Percentiles rank a stretch among this genome's conserved stretches.
Evolutionary conservation across 2,888 invertebrate species (phyloP).

Genomic region (Mythimna vitellina): DNA sequence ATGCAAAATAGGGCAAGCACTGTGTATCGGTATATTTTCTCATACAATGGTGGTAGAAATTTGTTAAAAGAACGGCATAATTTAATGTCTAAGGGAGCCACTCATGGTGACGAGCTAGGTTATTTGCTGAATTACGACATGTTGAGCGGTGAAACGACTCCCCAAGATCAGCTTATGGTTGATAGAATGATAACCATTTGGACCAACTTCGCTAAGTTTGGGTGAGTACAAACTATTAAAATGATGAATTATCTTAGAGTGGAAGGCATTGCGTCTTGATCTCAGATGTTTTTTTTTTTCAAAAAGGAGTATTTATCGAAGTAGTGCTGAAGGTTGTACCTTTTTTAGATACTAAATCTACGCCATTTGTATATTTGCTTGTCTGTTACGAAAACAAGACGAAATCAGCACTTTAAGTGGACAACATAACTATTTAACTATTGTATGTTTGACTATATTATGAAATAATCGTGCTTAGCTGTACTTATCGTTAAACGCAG

Average conservation of each 20-base stretch:
- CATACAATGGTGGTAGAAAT: background rate
- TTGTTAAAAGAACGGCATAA: background rate
- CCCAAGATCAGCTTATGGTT: background rate
- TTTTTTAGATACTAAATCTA: no score
- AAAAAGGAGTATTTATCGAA: background rate
- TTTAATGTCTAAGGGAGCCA: background rate
- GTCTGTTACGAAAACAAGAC: no score
- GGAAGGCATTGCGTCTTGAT: background rate
- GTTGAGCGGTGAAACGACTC: background rate
- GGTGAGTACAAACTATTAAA: background rate
- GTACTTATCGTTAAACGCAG: no score
- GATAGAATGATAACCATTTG: background rate
- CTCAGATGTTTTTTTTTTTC: background rate
- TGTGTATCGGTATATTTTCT: background rate
- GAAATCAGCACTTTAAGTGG: no score
- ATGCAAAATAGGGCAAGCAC: background rate
- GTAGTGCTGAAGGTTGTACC: background rate
- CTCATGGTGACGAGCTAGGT: background rate
- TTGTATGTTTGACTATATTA: no score
- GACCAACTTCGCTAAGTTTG: background rate
- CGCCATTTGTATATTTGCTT: no score
- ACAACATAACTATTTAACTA: no score
- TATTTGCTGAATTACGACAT: background rate
- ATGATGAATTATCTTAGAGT: background rate
- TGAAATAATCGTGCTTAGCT: no score